Conservation (phyloP, 2,113 vertebrate species). For the Pelusios castaneus region DNA sequence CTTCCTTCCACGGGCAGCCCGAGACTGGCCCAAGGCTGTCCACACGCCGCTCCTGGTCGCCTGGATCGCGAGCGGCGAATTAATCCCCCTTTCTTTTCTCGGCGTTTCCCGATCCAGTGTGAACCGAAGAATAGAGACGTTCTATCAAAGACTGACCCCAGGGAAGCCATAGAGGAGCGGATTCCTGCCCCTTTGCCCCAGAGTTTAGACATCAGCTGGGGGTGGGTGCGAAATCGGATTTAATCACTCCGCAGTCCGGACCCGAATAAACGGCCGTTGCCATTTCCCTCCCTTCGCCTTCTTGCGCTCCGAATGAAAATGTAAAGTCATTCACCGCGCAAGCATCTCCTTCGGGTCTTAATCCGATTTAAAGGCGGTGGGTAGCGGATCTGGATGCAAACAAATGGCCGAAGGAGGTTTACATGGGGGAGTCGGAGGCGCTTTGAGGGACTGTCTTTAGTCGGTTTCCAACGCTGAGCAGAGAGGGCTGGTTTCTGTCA, state of each 20-base stretch:
- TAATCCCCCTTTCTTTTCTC: too few species aligned
- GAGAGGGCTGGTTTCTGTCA: not conserved
- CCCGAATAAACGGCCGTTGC: not conserved
- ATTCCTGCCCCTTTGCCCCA: not conserved
- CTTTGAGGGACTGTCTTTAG: not conserved
- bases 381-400: not conserved
- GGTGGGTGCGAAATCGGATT: not conserved
- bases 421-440: not conserved
- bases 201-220: not conserved
- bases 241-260: not conserved
- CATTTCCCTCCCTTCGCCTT: not conserved
- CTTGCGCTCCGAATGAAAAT: not conserved
- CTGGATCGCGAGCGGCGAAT: not conserved
- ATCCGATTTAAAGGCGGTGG: not conserved
- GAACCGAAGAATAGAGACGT: not conserved
- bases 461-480: not conserved
- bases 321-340: not conserved
- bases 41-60: not conserved
- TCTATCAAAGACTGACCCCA: not conserved
- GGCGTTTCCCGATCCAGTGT: too few species aligned
- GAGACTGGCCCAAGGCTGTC: not conserved
- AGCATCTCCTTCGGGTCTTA: not conserved
- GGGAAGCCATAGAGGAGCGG: not conserved
- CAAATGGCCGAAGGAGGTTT: not conserved
- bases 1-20: not conserved